A percentile compares a stretch with the other conserved stretches of the same genome.
Conservation (phyloP, 2,797 vertebrate species). For the Lepilemur ruficaudatus region DNA sequence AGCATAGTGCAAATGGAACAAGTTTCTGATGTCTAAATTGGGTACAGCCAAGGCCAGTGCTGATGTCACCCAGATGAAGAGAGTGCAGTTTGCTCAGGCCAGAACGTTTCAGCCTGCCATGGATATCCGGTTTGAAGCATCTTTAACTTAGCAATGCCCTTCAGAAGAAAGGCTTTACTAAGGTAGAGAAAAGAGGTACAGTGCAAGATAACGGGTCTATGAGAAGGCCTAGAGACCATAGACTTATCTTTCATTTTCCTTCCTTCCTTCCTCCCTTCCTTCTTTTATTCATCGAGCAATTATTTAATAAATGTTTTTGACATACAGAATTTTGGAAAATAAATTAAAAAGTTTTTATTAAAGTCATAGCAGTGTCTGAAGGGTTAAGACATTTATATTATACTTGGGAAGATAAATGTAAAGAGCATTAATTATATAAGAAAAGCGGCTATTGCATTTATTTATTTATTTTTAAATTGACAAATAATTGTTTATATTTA, state of each 20-base stretch:
- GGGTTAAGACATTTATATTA: background rate
- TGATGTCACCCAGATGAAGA: conserved; percentile 28
- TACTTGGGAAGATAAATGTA: background rate
- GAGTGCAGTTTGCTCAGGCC: background rate
- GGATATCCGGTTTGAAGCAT: background rate
- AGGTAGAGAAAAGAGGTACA: background rate
- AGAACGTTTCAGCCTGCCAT: conserved; percentile 18
- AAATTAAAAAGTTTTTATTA: background rate
- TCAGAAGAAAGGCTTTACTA: conserved; percentile 19
- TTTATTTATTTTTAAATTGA: background rate
- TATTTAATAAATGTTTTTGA: background rate
- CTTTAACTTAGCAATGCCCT: conserved; percentile 21
- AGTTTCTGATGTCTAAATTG: conserved; percentile 60
- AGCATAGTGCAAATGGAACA: conserved; percentile 62
- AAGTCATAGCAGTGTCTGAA: background rate
- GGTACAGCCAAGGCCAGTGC: conserved; percentile 31
- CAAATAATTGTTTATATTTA: background rate
- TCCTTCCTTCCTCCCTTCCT: background rate
- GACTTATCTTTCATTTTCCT: background rate
- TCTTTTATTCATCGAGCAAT: background rate
- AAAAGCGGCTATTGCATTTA: background rate
- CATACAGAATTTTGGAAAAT: background rate
- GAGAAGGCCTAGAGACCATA: background rate
- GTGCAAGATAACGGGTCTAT: background rate
- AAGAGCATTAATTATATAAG: background rate